These are phyloP conservation scores for Seriola dumerili DNA, from an alignment of 2,113 vertebrate genomes.

Conservation along the genomic window DNA sequence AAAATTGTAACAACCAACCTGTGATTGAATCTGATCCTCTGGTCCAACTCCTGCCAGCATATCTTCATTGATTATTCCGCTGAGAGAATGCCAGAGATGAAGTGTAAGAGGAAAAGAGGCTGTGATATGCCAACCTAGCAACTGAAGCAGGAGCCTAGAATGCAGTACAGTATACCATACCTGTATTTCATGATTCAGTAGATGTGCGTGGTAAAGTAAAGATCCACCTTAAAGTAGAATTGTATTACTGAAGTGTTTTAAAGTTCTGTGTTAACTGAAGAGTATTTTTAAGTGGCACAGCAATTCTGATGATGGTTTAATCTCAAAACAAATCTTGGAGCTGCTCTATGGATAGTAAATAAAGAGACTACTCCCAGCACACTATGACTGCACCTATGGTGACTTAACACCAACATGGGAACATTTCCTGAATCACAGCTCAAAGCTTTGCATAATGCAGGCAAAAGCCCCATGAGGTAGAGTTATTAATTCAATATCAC, in stretches of 20 bases:
- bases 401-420: background rate
- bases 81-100: background rate
- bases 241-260: background rate
- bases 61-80: background rate
- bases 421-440: constrained; percentile 9
- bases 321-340: background rate
- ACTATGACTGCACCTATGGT: background rate
- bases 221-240: background rate
- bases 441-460: background rate
- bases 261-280: background rate
- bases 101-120: background rate
- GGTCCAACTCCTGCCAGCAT: background rate
- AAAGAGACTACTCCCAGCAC: background rate
- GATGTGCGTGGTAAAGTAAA: background rate
- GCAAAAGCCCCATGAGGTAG: background rate
- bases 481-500: constrained; percentile 10
- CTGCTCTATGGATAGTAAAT: background rate
- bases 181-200: background rate
- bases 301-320: background rate
- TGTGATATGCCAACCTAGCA: background rate
- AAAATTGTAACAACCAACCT: background rate
- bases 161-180: background rate
- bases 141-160: background rate
- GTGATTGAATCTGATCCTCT: background rate
- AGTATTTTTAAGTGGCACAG: background rate